phyloP scores from a whole-genome alignment of 2,113 vertebrate species.

The Zapornia atra region DNA sequence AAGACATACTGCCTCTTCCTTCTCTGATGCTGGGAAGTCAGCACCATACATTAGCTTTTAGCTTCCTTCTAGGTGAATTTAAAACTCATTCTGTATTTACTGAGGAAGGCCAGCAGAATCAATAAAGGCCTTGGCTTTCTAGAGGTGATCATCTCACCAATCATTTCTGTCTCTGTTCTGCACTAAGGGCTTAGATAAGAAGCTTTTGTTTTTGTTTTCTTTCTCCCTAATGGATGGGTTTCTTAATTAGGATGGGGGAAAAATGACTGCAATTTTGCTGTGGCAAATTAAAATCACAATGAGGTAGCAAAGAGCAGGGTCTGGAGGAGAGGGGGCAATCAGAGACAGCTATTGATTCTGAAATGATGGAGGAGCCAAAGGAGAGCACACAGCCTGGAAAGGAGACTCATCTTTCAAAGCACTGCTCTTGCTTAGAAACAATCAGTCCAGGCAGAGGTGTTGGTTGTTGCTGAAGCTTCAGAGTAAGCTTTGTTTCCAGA shows the following conservation, averaged over 20 bases:
- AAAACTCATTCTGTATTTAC: conserved; percentile 45
- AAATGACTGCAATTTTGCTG: conserved; percentile 48
- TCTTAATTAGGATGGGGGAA: conserved; percentile 59
- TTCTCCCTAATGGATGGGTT: conserved; percentile 39
- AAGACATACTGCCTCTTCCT: neutral
- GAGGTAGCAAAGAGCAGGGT: conserved; percentile 51
- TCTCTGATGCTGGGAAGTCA: neutral
- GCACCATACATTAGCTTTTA: neutral
- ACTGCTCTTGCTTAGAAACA: conserved; percentile 25
- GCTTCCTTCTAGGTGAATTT: conserved; percentile 18
- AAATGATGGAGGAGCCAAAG: conserved; percentile 20
- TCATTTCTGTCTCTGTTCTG: conserved; percentile 51
- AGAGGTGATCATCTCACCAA: conserved; percentile 45
- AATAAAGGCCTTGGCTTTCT: conserved; percentile 44
- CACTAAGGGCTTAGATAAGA: conserved; percentile 13
- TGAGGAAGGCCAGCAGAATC: conserved; percentile 24
- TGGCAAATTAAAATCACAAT: conserved; percentile 71
- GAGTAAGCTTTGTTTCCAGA: conserved; percentile 1
- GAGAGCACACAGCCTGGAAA: conserved; percentile 11
- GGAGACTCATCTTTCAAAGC: conserved; percentile 51
- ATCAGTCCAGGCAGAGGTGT: neutral
- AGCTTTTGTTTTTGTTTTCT: conserved; percentile 33
- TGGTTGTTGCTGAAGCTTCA: neutral
- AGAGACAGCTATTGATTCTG: conserved; percentile 63
- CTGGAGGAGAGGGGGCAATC: neutral